phyloP scores from a whole-genome alignment of 2,113 vertebrate genomes.

The Amphiprion ocellaris region DNA sequence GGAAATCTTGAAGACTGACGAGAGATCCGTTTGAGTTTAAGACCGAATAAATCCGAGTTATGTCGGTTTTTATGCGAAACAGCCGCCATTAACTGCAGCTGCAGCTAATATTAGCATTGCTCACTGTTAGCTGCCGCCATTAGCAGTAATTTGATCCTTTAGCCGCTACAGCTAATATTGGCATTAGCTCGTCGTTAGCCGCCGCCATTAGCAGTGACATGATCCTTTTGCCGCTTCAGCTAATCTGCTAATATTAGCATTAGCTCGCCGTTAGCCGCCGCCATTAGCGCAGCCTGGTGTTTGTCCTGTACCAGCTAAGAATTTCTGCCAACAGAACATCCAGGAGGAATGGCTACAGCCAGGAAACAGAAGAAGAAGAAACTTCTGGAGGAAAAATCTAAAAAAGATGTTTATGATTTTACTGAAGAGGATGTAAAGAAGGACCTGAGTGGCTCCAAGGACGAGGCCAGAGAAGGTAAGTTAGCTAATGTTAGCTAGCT shows the following conservation, averaged over 20 bases:
- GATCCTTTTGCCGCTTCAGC: not conserved
- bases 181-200: not conserved
- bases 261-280: not conserved
- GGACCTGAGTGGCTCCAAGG: conserved; percentile 73
- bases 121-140: not conserved
- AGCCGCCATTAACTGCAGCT: not conserved
- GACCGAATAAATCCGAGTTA: too few relatives aligned
- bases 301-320: too few relatives aligned
- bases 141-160: too few relatives aligned
- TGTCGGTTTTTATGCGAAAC: too few relatives aligned
- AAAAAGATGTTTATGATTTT: conserved; percentile 73
- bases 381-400: conserved; percentile 19
- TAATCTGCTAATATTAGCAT: not conserved
- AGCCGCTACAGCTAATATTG: not conserved
- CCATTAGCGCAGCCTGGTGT: not conserved
- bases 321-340: not conserved
- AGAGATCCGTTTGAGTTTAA: not conserved
- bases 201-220: not conserved
- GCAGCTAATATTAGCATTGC: conserved; percentile 4
- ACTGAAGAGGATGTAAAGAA: conserved; percentile 67
- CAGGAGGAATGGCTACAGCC: conserved; percentile 63
- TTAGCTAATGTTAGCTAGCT: not conserved
- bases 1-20: too few relatives aligned
- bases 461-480: conserved; percentile 67
- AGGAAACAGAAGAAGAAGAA: conserved; percentile 76